Percentiles rank a stretch among this genome's conserved stretches.
These are phyloP conservation scores for Leuctra nigra DNA, from an alignment of 2,888 invertebrate genomes.

Conservation along the genomic window DNA sequence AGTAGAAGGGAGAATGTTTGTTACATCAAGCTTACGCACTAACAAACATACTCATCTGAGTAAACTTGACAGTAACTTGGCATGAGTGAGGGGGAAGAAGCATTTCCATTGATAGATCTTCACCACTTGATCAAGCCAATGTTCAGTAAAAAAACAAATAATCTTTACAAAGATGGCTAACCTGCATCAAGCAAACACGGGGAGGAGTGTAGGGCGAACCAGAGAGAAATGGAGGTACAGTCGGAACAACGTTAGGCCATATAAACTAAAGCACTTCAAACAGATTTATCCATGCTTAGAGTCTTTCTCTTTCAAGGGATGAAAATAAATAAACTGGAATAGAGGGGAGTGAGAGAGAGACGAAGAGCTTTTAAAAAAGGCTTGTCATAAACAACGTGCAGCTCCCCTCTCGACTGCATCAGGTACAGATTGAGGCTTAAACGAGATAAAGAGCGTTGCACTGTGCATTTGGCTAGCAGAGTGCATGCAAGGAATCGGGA, in stretches of 20 bases:
- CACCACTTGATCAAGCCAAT: conserved; percentile 1
- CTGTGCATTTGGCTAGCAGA: too few species aligned
- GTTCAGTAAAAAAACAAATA: conserved; percentile 5
- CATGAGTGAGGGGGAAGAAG: too few species aligned
- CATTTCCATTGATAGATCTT: too few species aligned
- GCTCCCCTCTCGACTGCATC: too few species aligned
- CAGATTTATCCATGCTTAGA: conserved; percentile 15
- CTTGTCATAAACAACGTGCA: conserved; percentile 10
- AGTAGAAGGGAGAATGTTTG: too few species aligned
- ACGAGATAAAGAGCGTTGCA: too few species aligned
- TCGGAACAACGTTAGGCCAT: not conserved
- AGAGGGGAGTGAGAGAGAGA: conserved; percentile 10
- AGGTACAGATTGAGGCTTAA: too few species aligned
- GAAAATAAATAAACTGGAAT: conserved; percentile 16
- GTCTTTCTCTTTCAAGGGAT: conserved; percentile 4
- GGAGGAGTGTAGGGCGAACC: too few species aligned
- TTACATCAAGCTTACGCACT: too few species aligned
- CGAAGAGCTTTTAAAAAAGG: conserved; percentile 11
- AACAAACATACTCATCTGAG: too few species aligned
- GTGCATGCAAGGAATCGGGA: too few species aligned
- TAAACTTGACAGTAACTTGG: too few species aligned
- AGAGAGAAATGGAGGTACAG: not conserved
- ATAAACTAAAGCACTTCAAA: conserved; percentile 18
- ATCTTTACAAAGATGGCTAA: not conserved
- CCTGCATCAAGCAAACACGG: not conserved